Conservation (phyloP, 2,888 invertebrate species). For the Elgonia sp. region DNA sequence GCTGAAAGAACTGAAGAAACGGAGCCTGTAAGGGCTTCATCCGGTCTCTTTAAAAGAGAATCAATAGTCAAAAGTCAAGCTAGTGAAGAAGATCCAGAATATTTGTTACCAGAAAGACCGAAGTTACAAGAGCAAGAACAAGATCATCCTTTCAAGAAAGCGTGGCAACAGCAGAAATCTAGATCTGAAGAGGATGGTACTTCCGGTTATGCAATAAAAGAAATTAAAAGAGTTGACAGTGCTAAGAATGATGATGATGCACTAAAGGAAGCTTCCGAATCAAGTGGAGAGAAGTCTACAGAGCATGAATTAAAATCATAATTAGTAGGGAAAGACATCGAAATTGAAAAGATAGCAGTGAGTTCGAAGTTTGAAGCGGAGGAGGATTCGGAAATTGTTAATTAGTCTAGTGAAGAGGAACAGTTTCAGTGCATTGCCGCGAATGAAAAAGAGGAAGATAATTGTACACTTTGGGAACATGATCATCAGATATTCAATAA, state of each 20-base stretch:
- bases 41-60: conserved; percentile 84
- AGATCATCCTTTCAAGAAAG: conserved; percentile 86
- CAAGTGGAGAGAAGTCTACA: conserved; percentile 59
- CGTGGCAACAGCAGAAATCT: conserved; percentile 86
- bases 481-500: conserved; percentile 75
- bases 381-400: conserved; percentile 76
- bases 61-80: conserved; percentile 86
- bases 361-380: conserved; percentile 74
- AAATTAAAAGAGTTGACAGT: conserved; percentile 72
- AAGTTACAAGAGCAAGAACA: conserved; percentile 85
- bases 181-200: conserved; percentile 85
- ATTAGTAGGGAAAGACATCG: conserved; percentile 74
- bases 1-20: conserved; percentile 71
- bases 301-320: conserved; percentile 70
- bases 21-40: conserved; percentile 73
- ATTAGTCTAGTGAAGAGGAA: conserved; percentile 82
- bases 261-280: conserved; percentile 33
- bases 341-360: conserved; percentile 79
- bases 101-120: conserved; percentile 85
- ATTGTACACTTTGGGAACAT: conserved; percentile 81
- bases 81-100: conserved; percentile 86
- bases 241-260: conserved; percentile 53
- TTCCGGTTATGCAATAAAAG: conserved; percentile 80
- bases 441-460: conserved; percentile 80
- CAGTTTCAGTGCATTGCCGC: conserved; percentile 71